Conservation (phyloP, 2,113 vertebrate species). For the Cyanocitta stelleri region DNA sequence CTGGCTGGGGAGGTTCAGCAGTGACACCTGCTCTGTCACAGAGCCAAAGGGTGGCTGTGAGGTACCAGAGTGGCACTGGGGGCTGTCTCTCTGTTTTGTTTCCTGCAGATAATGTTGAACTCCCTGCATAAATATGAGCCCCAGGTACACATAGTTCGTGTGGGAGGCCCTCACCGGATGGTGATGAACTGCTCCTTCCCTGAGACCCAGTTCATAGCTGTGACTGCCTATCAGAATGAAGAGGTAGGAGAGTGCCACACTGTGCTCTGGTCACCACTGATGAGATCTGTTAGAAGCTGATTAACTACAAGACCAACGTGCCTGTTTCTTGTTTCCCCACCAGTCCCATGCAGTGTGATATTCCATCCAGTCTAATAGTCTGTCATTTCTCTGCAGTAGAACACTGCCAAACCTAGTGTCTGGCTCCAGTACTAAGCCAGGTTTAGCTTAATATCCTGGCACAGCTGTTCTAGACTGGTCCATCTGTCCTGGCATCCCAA, state of each 20-base stretch:
- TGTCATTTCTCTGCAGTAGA: neutral
- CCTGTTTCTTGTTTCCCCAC: neutral
- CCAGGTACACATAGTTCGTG: conserved; percentile 91
- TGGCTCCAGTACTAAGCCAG: neutral
- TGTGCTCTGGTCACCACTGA: neutral
- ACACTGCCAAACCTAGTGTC: neutral
- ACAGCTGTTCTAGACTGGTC: neutral
- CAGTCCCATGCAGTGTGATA: neutral
- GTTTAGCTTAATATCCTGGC: neutral
- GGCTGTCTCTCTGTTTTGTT: neutral
- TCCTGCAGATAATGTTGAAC: conserved; percentile 89
- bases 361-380: neutral
- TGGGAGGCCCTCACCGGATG: conserved; percentile 87
- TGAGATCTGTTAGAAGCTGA: neutral
- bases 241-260: conserved; percentile 64
- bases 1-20: neutral
- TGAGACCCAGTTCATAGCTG: conserved; percentile 96
- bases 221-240: conserved; percentile 98
- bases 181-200: conserved; percentile 92
- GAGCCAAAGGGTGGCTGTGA: neutral
- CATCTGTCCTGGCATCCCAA: neutral
- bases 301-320: neutral
- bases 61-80: neutral
- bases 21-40: neutral
- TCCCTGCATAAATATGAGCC: conserved; percentile 96